Percentiles rank a stretch among this genome's conserved stretches.
Conservation (phyloP, 2,113 vertebrate genomes). For the Sinocyclocheilus grahami region DNA sequence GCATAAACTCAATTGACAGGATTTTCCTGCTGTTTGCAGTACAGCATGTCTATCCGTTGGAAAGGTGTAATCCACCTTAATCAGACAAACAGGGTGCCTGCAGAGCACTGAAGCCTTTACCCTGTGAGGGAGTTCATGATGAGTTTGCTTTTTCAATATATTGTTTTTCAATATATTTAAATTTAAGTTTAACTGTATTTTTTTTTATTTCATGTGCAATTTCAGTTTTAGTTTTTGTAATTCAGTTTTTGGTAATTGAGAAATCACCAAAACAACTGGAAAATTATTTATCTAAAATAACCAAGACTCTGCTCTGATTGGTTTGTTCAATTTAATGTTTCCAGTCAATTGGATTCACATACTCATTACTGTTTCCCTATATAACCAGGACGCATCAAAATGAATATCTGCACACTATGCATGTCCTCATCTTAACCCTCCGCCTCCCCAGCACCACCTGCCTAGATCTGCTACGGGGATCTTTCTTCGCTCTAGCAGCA, state of each 20-base stretch:
- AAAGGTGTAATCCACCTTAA: conserved; percentile 4
- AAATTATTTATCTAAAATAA: not conserved
- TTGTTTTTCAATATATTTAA: not conserved
- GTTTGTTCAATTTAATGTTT: too few relatives aligned
- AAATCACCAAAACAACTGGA: not conserved
- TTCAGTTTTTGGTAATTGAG: not conserved
- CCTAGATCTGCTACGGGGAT: too few relatives aligned
- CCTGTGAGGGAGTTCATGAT: not conserved
- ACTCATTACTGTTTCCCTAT: too few relatives aligned
- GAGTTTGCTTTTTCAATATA: not conserved
- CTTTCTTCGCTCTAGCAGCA: too few relatives aligned
- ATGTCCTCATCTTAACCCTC: too few relatives aligned
- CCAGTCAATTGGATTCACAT: too few relatives aligned
- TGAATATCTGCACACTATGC: too few relatives aligned
- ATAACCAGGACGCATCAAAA: too few relatives aligned
- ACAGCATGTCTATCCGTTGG: not conserved
- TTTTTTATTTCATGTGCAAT: not conserved
- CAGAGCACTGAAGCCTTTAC: not conserved
- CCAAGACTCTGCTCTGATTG: not conserved
- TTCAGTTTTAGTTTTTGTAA: not conserved
- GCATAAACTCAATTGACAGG: conserved; percentile 2
- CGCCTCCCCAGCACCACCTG: too few relatives aligned
- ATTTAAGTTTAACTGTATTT: not conserved
- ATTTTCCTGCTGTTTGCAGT: conserved; percentile 5
- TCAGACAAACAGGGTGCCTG: not conserved